Evolutionary conservation across 1,140 invertebrate genomes (phyloP), one percentile per base, ranked within the genome.

Genomic region (Drosophila teissieri): DNA sequence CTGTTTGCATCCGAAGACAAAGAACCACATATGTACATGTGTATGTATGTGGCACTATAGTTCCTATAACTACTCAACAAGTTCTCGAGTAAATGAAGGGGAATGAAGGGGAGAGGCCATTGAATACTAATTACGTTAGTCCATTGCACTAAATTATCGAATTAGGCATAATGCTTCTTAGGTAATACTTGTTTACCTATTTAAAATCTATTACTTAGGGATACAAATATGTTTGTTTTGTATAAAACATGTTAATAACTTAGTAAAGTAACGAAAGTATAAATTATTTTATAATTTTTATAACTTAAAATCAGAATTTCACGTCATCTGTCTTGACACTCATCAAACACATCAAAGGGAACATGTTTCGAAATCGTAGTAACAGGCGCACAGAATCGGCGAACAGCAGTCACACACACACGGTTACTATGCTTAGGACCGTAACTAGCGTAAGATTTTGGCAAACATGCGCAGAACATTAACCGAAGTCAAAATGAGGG

Each of bases 381-480:
- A 52, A 36, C 49, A 11, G 49, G 49, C 37, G 39, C 53, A 15
- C 39, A 55, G 37, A 37, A 40, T 15, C 15, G 24, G 27, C 27
- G 10, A 31, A 31, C 27, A 51, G 48, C 48, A 17, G 4, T 24
- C 1, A 2, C 19, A 36, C 8, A 36, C 37, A 6, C 17, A 39
- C 12, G 2, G 5, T n/a, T 19, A 17, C 11, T 31, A n/a, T 45
- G 1, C 19, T 15, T n/a, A n/a, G n/a, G n/a, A 40, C 0, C 14
- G 42, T 11, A 44, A 19, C 17, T 15, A 24, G 24, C 24, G 22
- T 15, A 27, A 14, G 17, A 40, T 15, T 44, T 56, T 56, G 54
- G 39, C 39, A 56, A 56, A 44, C 54, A 56, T 56, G 54, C 54
- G 54, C 54, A 56, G 54, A 56, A 17, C 37, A 44, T 40, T 14